Base-by-base conservation (phyloP, 2,797 vertebrate species). In the Rousettus madagascariensis region DNA sequence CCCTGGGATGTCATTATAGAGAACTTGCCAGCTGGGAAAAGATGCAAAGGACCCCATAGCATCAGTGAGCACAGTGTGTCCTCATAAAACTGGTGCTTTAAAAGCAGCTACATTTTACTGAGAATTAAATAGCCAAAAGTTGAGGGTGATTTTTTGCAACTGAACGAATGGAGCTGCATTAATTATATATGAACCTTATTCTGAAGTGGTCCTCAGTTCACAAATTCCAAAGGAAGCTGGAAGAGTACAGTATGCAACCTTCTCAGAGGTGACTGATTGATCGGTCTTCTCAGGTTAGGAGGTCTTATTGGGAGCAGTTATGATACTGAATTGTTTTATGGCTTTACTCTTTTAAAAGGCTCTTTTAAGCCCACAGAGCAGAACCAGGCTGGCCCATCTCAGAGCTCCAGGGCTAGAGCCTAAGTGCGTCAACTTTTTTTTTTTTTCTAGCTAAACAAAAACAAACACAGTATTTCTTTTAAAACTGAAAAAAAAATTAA, bases 51-150 rank as follows among this genome's bases (percentile, higher is more conserved):
- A 93, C 94, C 74, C 85, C 85, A 78, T n/a, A 71, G 69, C 92
- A 92, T 90, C 83, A 43, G 0, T 53, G 51, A 95, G 75, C 30
- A 96, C 97, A 69, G 3, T 19, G 43, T 90, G 96, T 97, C 28
- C 96, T 96, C 94, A 75, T 97, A 97, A 97, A 97, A 97, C 15
- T 5, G 57, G 30, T 87, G 68, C 82, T 96, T 94, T 92, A 53
- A 84, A 96, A 95, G 66, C 65, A 95, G 59, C 41, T 28, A 38
- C 10, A 57, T 93, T 95, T 96, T 90, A 95, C 78, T n/a, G 63
- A 93, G 91, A 91, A 91, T 96, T 43, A 93, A 95, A 94, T 86
- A 90, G 92, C 69, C 77, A 85, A 95, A 93, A 89, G 93, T 51
- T 10, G 28, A 88, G 80, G 68, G 69, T 78, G 78, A 86, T 46